Evolutionary conservation across 2,113 vertebrate species (phyloP), one percentile per base, ranked within the genome.

Genomic region (Periophthalmus modestus): DNA sequence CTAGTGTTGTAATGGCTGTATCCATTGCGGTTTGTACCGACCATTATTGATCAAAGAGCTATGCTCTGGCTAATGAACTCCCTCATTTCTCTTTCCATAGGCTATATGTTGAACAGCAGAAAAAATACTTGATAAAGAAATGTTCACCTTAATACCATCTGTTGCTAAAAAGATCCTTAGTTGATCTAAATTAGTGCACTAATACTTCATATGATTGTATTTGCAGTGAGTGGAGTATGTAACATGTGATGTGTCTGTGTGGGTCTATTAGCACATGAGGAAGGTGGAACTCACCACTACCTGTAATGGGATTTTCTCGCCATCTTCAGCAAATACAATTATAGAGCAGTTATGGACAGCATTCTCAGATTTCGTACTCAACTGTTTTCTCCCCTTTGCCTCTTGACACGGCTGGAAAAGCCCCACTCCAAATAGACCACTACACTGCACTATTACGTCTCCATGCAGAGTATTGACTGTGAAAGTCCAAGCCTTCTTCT

Each of bases 21-120:
- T 83, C 85, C 87, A 87, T 87, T 92, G 86, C 87, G 89, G 89
- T 89, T 90, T 90, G 80, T 73, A 79, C 77, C 80, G 75, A 72
- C 80, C 74, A 79, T 87, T 87, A 91, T 90, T 86, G 90, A 91
- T 91, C 88, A 82, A 82, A 87, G 84, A 73, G 85, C 69, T 82
- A 82, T 82, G 71, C 39, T 77, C 81, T 84, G 79, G 63, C 81
- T 74, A 87, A 86, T 81, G 28, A 85, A 71, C 66, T 74, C 54
- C 69, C 84, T 85, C 66, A 79, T 87, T 82, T 82, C 23, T 69
- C 81, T 87, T 87, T 80, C 72, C 59, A 74, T 62, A 21, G 33
- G 34, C 33, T 65, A 69, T 70, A 24, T 78, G 63, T 71, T 80
- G 34, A 24, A 39, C 57, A 67, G 23, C 23, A 68, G 70, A 46